Evolutionary conservation across 2,797 vertebrate genomes (phyloP), one percentile per base, ranked within the genome.

Genomic region (Halcyon chelicuti): DNA sequence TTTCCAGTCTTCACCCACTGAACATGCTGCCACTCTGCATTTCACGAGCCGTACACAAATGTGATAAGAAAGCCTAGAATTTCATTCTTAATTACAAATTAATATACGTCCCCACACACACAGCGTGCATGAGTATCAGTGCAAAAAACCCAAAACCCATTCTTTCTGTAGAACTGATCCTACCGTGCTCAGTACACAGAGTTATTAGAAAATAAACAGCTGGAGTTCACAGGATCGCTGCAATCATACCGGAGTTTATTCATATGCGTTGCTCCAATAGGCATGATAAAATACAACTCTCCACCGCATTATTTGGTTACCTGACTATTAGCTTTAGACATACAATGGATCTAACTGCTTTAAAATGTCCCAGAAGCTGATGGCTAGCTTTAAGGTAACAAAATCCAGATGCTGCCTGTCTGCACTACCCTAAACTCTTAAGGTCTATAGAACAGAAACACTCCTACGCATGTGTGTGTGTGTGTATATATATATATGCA

Each of bases 351-450:
- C 91, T 97, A 97, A 97, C 91, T 95, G 94, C 96, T 97, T 97
- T 97, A 94, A 97, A 98, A 98, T 37, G 85, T 96, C 96, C 96
- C 97, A 98, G 96, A 97, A 98, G 94, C 97, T 96, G 95, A 97
- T 97, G 96, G 93, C 95, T 97, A 91, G 94, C 91, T 97, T 95
- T 90, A 96, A 97, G 94, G 92, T 98, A 98, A 98, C 96, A 98
- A 97, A 97, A 98, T 97, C 98, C 98, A 98, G 97, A 98, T 98
- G 98, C 91, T 75, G 93, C 60, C 85, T 97, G 94, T 97, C 97
- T 97, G 88, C 72, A 76, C 79, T 84, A 51, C 83, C 91, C 93
- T 96, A 57, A 96, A 96, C 76, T 93, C 80, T 79, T 79, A 44
- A 57, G 72, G 83, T 95, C 74, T 91, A 88, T 23, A 89, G 83